phyloP scores from a whole-genome alignment of 1,140 invertebrate genomes.

The Gonatopus flavifemur region DNA sequence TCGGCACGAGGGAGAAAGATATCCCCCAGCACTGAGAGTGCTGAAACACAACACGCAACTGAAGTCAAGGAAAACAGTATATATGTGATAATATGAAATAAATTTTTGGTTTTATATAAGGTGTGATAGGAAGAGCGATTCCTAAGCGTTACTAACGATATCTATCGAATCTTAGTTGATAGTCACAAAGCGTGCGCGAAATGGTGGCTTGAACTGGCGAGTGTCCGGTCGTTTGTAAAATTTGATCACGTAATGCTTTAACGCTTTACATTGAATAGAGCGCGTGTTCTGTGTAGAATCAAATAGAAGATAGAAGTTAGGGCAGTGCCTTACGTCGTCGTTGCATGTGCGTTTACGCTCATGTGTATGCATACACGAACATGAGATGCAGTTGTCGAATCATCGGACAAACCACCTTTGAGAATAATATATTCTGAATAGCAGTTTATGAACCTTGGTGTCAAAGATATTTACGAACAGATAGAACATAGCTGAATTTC shows the following conservation, averaged over 20 bases:
- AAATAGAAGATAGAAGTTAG: conserved; percentile 16
- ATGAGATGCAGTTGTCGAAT: conserved; percentile 29
- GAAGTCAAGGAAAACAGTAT: no score
- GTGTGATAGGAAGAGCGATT: no score
- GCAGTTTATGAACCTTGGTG: no score
- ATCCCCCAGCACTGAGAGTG: no score
- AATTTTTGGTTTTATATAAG: no score
- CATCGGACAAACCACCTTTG: conserved; percentile 25
- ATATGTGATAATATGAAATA: no score
- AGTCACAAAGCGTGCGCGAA: conserved; percentile 33
- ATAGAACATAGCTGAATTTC: no score
- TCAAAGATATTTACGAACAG: no score
- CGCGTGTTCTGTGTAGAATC: conserved; percentile 45
- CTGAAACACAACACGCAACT: no score
- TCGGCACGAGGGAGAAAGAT: no score
- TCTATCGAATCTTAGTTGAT: conserved; percentile 36
- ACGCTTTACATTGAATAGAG: conserved; percentile 46
- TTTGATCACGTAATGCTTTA: conserved; percentile 45
- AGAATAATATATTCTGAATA: no score
- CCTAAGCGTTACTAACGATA: conserved; percentile 39
- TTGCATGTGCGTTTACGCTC: conserved; percentile 3
- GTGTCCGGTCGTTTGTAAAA: conserved; percentile 39
- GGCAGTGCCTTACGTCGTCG: no score
- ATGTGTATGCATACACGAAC: conserved; percentile 32
- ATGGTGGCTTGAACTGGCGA: conserved; percentile 38